Evolutionary conservation across 2,888 invertebrate species (phyloP).

Genomic region (Cheilosia grossa): DNA sequence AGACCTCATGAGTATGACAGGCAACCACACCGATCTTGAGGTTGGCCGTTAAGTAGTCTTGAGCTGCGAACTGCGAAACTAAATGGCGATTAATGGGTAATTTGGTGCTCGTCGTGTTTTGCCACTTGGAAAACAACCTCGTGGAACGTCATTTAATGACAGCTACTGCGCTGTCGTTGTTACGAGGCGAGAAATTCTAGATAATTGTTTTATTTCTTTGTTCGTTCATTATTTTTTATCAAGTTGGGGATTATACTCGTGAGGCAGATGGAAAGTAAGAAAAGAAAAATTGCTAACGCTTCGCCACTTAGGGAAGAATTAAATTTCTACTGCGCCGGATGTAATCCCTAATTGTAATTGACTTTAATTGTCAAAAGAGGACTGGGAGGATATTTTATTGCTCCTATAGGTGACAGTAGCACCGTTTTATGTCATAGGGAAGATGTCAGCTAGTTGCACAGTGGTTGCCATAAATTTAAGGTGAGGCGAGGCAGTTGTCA

Average conservation of each 20-base stretch:
- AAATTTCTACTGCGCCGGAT: no score
- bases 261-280: no score
- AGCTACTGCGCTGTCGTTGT: constrained; percentile 41
- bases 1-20: constrained; percentile 42
- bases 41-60: constrained; percentile 62
- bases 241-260: background rate
- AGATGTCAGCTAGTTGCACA: no score
- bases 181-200: constrained; percentile 30
- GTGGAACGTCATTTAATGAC: constrained; percentile 63
- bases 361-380: no score
- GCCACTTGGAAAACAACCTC: constrained; percentile 65
- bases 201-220: constrained; percentile 14
- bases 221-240: background rate
- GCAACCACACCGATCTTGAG: constrained; percentile 35
- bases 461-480: no score
- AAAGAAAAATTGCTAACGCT: no score
- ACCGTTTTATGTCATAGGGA: no score
- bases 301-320: no score
- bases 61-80: constrained; percentile 71
- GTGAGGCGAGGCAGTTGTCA: no score
- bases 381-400: no score
- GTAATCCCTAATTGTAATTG: no score
- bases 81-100: constrained; percentile 74
- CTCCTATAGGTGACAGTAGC: no score
- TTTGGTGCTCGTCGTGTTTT: constrained; percentile 71